Conservation (phyloP, 2,888 invertebrate species). For the Lasioglossum figueresi region DNA sequence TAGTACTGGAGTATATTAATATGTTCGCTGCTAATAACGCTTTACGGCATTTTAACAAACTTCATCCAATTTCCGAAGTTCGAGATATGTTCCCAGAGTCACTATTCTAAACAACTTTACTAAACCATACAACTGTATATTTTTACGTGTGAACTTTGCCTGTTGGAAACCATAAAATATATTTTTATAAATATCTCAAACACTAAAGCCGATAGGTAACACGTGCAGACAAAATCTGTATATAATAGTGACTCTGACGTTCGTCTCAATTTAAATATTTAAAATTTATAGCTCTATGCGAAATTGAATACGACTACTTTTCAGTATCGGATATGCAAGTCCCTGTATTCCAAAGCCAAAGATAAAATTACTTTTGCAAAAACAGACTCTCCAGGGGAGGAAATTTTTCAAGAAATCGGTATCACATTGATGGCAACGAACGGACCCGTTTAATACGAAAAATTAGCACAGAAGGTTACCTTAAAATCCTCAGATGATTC, state of each 20-base stretch:
- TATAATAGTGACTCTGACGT: not conserved
- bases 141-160: not conserved
- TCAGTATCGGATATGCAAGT: not conserved
- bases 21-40: slow-evolving; percentile 5
- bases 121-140: not conserved
- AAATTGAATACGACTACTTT: not conserved
- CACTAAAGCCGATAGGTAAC: not conserved
- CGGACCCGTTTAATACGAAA: not conserved
- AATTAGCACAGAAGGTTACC: slow-evolving; percentile 28
- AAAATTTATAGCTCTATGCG: too few relatives aligned
- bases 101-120: not conserved
- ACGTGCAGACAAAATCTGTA: not conserved
- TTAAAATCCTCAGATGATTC: slow-evolving; percentile 61
- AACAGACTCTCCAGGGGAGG: not conserved
- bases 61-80: not conserved
- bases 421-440: not conserved
- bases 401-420: not conserved
- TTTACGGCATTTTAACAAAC: not conserved
- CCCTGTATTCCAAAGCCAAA: not conserved
- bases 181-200: not conserved
- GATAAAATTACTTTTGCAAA: not conserved
- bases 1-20: not conserved
- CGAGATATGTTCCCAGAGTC: not conserved
- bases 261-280: not conserved
- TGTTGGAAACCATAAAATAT: not conserved